Base-by-base conservation (phyloP, 2,797 vertebrate genomes). In the Esox masquinongy region DNA sequence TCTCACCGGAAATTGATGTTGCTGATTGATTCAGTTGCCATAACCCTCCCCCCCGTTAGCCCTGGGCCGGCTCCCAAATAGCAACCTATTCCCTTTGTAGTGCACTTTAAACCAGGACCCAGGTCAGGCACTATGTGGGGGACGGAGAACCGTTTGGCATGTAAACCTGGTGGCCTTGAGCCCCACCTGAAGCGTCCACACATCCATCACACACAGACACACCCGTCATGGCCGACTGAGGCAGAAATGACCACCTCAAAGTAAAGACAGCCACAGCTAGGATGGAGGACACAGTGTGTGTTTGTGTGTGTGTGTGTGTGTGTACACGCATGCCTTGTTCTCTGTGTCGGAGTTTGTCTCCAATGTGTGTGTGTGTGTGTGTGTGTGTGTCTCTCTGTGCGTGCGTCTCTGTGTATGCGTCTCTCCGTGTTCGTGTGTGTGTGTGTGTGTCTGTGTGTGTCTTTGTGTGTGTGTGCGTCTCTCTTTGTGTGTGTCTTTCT, bases 1-100 rank as follows among this genome's bases (percentile, higher is more conserved):
- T 64, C 70, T 76, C 76, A 79, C 77, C 75, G 74, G 70, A 83
- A 85, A 87, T 75, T 80, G 76, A 84, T 75, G 77, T 80, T 76
- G 47, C 71, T 75, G 79, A 84, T 80, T 82, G 75, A 84, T 84
- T 82, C 67, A 56, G 69, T 51, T 53, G 36, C 22, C 9, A 24
- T 59, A 59, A 7, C 17, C 49, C 53, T 6, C 24, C 22, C 56
- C 56, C 56, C 56, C 22, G 53, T 19, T 59, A 59, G 53, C 6
- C n/a, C n/a, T 11, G 22, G 22, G 11, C 56, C 8, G 56, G 22
- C 2, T 24, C 56, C 22, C 56, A 61, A 24, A 24, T 12, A 12
- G 56, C 56, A 61, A 9, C 56, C 22, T 22, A 56, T 22, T 56
- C 53, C 53, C 53, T 11, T 7, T n/a, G 53, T 56, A n/a, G n/a